phyloP scores from a whole-genome alignment of 2,888 invertebrate genomes.

The Disparrhopalites patrizii region DNA sequence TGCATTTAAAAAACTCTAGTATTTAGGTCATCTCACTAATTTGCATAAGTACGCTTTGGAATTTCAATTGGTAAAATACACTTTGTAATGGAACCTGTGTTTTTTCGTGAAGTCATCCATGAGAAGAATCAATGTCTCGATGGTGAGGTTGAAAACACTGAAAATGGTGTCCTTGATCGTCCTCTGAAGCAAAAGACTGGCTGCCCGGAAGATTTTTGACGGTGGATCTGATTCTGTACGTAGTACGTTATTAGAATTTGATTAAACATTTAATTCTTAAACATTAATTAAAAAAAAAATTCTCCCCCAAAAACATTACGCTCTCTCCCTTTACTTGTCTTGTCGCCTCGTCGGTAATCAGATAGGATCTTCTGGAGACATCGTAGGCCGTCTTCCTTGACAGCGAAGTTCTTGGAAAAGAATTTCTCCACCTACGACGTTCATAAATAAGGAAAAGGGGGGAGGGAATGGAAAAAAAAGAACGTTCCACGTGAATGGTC shows the following conservation, averaged over 20 bases:
- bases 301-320: too few relatives aligned
- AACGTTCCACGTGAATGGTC: too few relatives aligned
- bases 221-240: slow-evolving; percentile 44
- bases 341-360: slow-evolving; percentile 47
- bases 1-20: too few relatives aligned
- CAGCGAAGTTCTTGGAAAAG: slow-evolving; percentile 83
- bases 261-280: background rate
- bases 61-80: background rate
- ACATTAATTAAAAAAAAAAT: background rate
- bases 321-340: slow-evolving; percentile 38
- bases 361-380: slow-evolving; percentile 60
- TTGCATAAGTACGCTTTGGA: too few relatives aligned
- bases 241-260: background rate
- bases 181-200: slow-evolving; percentile 72
- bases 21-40: too few relatives aligned
- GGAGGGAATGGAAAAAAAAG: too few relatives aligned
- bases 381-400: slow-evolving; percentile 81
- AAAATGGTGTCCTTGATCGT: slow-evolving; percentile 82
- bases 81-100: slow-evolving; percentile 58
- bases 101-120: slow-evolving; percentile 80
- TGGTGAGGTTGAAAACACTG: slow-evolving; percentile 79
- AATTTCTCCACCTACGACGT: slow-evolving; percentile 78
- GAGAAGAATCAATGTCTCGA: slow-evolving; percentile 72
- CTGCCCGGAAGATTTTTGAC: slow-evolving; percentile 58
- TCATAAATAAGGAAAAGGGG: too few relatives aligned